A percentile compares a stretch with the other conserved stretches of the same genome.
Evolutionary conservation across 37 sponge, comb jelly and placozoan genomes (phyloP).

Genomic region (Aplysina aerophoba): DNA sequence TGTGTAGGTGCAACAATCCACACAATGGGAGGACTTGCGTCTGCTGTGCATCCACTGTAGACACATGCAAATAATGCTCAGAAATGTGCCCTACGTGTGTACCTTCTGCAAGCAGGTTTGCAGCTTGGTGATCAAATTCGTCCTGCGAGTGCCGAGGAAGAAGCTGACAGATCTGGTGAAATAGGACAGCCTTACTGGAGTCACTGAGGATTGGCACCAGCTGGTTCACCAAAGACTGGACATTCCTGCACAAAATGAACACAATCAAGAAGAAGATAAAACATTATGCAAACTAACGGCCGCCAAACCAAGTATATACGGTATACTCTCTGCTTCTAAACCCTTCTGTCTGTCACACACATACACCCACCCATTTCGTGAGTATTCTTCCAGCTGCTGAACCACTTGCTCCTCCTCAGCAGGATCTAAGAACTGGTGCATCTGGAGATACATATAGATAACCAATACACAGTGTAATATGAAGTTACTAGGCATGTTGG

Average conservation of each 20-base stretch:
- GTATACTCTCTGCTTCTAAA: too few species aligned
- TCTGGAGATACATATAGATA: constrained; percentile 41
- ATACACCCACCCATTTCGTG: constrained; percentile 49
- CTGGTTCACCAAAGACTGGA: constrained; percentile 45
- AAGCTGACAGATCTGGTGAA: constrained; percentile 85
- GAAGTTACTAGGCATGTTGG: too few species aligned
- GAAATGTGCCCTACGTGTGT: too few species aligned
- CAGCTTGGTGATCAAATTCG: constrained; percentile 80
- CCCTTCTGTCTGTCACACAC: too few species aligned
- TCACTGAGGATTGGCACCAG: constrained; percentile 54
- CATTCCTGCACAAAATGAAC: constrained; percentile 57
- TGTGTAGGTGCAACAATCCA: neutral
- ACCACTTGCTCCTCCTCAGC: constrained; percentile 55
- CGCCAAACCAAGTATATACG: too few species aligned
- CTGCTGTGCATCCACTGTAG: too few species aligned
- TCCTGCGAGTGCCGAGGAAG: constrained; percentile 67
- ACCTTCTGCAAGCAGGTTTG: constrained; percentile 30
- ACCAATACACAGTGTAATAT: neutral
- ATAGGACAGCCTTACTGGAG: constrained; percentile 51
- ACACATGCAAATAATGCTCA: too few species aligned
- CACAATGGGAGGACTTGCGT: too few species aligned
- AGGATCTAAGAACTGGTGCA: constrained; percentile 53
- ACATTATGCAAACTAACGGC: too few species aligned
- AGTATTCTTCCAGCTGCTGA: constrained; percentile 45
- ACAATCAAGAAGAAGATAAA: too few species aligned